phyloP scores from a whole-genome alignment of 2,888 invertebrate species.

The Invenusta paracnida region DNA sequence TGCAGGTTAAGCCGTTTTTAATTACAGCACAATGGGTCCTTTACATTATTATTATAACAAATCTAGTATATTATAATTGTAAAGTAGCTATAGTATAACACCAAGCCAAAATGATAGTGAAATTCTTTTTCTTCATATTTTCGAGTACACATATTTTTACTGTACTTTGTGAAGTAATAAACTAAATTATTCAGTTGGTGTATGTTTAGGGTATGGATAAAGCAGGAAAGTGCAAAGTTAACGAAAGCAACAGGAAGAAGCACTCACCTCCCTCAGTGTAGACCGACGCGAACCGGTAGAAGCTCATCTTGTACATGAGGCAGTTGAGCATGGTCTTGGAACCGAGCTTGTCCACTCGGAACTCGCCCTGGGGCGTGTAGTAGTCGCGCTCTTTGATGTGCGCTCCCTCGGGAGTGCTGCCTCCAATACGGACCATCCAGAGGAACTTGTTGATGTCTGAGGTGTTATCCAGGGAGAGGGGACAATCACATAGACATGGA shows the following conservation, averaged over 20 bases:
- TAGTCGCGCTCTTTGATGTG: conserved; percentile 95
- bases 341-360: conserved; percentile 88
- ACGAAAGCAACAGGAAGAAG: neutral
- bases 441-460: conserved; percentile 94
- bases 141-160: too few relatives aligned
- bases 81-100: too few relatives aligned
- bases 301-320: conserved; percentile 99
- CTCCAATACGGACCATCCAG: conserved; percentile 97
- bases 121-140: too few relatives aligned
- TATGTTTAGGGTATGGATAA: too few relatives aligned
- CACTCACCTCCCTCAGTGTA: conserved; percentile 81
- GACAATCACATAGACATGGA: neutral
- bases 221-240: too few relatives aligned
- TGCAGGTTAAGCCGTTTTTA: too few relatives aligned
- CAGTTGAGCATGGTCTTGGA: conserved; percentile 85
- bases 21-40: too few relatives aligned
- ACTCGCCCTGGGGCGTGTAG: conserved; percentile 89
- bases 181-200: neutral
- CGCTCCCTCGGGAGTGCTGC: conserved; percentile 85
- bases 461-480: conserved; percentile 46
- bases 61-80: too few relatives aligned
- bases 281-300: conserved; percentile 91
- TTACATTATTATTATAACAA: too few relatives aligned
- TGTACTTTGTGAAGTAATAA: conserved; percentile 14
- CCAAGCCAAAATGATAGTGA: too few relatives aligned